Evolutionary conservation across 2,113 vertebrate genomes (phyloP), one percentile per base, ranked within the genome.

Genomic region (Ammodytes dubius): DNA sequence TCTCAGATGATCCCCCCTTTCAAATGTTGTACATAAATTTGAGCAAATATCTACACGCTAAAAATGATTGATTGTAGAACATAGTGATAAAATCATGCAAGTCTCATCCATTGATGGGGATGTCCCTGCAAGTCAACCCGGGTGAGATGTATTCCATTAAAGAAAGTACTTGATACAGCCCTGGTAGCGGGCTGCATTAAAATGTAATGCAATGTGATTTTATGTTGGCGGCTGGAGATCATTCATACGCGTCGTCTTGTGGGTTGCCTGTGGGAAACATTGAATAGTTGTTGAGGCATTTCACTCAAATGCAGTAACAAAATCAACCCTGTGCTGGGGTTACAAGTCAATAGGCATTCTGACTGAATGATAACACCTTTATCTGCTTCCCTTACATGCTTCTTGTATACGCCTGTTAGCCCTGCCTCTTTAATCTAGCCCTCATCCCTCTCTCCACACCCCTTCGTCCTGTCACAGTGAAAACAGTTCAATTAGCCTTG

Each of bases 401-500:
- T 82, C 43, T 77, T 65, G 72, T 76, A 58, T 77, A 5, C 49
- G 7, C 74, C 57, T 74, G 71, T 77, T 60, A 61, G 68, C 40
- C 15, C 64, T 61, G 72, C 68, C 53, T 66, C 40, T 89, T 88
- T 82, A 56, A 82, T 84, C 61, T 52, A 13, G 53, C 73, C 64
- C 64, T 65, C 86, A 80, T 92, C 82, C 86, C 86, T 88, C 79
- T 83, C 56, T 59, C 46, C 71, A 39, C 54, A 43, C 42, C 61
- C 63, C 63, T 61, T 65, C 49, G 52, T 79, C 65, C 65, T 77
- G 81, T 77, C 84, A 53, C 14, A 39, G 47, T 2, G 50, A 53
- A 70, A 88, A 92, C 93, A 90, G 88, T 92, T 94, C 90, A 94
- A 95, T 94, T 95, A 94, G 91, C 86, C 76, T 78, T 35, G 77